These are phyloP conservation scores for Clupea harengus DNA, from an alignment of 2,113 vertebrate species.

Conservation along the genomic window DNA sequence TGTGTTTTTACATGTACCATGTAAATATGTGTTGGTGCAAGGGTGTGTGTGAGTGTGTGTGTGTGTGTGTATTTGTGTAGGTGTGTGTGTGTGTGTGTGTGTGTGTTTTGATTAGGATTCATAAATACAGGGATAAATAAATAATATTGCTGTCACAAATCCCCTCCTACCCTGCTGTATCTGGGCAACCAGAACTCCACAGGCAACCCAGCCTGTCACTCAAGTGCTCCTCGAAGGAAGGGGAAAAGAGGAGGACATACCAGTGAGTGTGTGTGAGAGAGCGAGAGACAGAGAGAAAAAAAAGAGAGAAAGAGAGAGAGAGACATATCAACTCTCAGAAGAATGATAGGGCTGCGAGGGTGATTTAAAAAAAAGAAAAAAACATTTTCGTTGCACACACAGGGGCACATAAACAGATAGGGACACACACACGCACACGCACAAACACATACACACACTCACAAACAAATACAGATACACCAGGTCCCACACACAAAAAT, in stretches of 20 bases:
- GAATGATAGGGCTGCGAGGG: neutral
- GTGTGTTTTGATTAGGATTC: conserved; percentile 42
- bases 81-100: conserved; percentile 9
- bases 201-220: conserved; percentile 29
- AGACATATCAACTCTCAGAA: too few species aligned
- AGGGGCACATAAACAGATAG: neutral
- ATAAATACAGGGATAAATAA: conserved; percentile 59
- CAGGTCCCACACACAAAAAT: neutral
- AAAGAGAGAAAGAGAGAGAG: too few species aligned
- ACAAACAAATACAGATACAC: neutral
- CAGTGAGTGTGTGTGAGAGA: too few species aligned
- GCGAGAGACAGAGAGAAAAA: too few species aligned
- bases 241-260: neutral
- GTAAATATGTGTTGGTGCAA: neutral
- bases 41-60: neutral
- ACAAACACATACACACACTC: neutral
- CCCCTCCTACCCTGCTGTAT: conserved; percentile 37
- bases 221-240: conserved; percentile 16
- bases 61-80: neutral
- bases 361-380: neutral
- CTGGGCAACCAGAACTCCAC: conserved; percentile 26
- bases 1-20: neutral
- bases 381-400: too few species aligned
- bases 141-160: conserved; percentile 51
- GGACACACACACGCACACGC: neutral